Base-by-base conservation (phyloP, 2,888 invertebrate genomes). In the Erebia ligea region DNA sequence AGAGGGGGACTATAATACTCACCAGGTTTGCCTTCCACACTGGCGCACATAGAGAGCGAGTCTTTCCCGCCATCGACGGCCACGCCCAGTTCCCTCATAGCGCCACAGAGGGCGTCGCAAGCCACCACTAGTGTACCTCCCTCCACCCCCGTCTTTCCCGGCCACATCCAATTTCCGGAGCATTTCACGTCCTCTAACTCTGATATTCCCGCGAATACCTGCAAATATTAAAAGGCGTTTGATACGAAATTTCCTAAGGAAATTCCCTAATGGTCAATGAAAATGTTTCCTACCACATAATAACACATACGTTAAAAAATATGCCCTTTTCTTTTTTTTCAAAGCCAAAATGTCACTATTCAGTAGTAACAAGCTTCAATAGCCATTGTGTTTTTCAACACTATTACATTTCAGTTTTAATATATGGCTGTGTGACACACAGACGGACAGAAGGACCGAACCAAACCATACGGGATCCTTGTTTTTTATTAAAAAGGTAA, bases 141-240 rank as follows among this genome's bases (percentile, higher is more conserved):
- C 86, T 99, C 99, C 0, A 97, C 98, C 0, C 97, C 96, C 19
- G 98, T 93, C 91, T 99, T 99, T 13, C 99, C 99, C 0, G 98
- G 97, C 99, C 99, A 99, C 99, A 99, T 99, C 99, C 99, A 99
- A 89, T 99, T 99, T n/a, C 98, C 99, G 56, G 98, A 98, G 86
- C 99, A 99, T 90, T 99, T 99, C 1, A 99, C 96, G 88, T 99
- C 99, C 89, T 96, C 93, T 25, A 96, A 79, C 69, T 94, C 93
- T 0, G 94, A 93, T 64, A 96, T 95, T 42, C 94, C 95, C 1
- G 95, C 96, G 83, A 96, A 96, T 0, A 96, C 92, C 94, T 93
- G 68, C 72, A n/a, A 57, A 68, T 72, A 54, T 63, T 2, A 34
- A 58, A 42, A 11, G 10, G 9, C 19, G n/a, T 40, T 59, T n/a